Evolutionary conservation across 2,113 vertebrate species (phyloP).

Genomic region (Acrocephalus kingi): DNA sequence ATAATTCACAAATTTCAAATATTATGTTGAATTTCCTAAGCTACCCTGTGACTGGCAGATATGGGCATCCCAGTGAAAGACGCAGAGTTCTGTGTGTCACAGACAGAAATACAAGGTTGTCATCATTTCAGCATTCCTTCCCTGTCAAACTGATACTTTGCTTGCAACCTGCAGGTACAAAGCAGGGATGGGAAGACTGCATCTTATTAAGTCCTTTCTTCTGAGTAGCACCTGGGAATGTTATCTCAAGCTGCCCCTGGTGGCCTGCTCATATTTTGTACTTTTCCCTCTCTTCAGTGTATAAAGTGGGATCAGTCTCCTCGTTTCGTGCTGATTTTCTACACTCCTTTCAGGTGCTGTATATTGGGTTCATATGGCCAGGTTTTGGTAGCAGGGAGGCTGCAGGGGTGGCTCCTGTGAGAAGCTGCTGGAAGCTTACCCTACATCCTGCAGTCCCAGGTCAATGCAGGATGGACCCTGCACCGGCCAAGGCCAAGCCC

Average conservation of each 20-base stretch:
- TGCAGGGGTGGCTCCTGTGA: background rate
- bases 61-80: background rate
- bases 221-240: background rate
- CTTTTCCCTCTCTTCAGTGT: background rate
- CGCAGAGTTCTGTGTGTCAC: background rate
- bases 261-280: background rate
- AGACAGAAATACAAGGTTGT: background rate
- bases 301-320: background rate
- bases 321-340: background rate
- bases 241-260: background rate
- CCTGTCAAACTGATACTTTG: background rate
- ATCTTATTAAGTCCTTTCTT: background rate
- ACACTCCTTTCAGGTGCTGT: background rate
- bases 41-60: background rate
- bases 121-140: background rate
- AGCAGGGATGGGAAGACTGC: background rate
- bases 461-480: too few relatives aligned
- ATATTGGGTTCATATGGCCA: background rate
- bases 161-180: background rate
- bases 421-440: background rate
- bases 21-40: background rate
- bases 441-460: background rate
- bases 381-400: background rate
- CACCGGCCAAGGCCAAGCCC: accelerated
- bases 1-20: background rate